phyloP scores from a whole-genome alignment of 2,888 invertebrate species.

The Priocnemis perturbator region DNA sequence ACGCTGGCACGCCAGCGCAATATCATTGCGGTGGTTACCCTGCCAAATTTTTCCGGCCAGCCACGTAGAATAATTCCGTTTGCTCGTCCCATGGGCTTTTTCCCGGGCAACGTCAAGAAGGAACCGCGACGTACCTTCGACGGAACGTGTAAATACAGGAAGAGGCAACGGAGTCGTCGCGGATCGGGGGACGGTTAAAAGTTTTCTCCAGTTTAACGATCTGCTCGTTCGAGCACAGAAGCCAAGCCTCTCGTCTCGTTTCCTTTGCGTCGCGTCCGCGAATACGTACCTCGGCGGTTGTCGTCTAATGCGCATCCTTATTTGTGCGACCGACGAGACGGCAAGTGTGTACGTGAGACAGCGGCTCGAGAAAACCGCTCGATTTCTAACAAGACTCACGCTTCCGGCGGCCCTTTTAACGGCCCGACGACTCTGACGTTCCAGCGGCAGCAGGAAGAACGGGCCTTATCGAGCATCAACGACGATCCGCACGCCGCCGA shows the following conservation, averaged over 20 bases:
- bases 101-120: constrained; percentile 20
- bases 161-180: not conserved
- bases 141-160: constrained; percentile 12
- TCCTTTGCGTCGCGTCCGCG: not conserved
- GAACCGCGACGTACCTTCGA: constrained; percentile 28
- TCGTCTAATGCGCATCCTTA: constrained; percentile 22
- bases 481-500: constrained; percentile 49
- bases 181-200: constrained; percentile 42
- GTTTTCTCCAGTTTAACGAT: constrained; percentile 51
- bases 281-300: no score
- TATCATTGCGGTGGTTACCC: no score
- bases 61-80: constrained; percentile 38
- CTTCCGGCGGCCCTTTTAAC: constrained; percentile 52
- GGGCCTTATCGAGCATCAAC: constrained; percentile 58
- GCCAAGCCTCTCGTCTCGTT: constrained; percentile 9
- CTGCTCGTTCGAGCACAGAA: constrained; percentile 38
- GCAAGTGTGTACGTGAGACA: no score
- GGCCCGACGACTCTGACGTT: constrained; percentile 27
- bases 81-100: constrained; percentile 9
- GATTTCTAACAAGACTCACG: constrained; percentile 57
- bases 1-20: no score
- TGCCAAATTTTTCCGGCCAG: constrained; percentile 16
- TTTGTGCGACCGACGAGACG: constrained; percentile 8
- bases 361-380: not conserved
- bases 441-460: constrained; percentile 23